Base-by-base conservation (phyloP, 2,797 vertebrate species). In the Silurus aristotelis region DNA sequence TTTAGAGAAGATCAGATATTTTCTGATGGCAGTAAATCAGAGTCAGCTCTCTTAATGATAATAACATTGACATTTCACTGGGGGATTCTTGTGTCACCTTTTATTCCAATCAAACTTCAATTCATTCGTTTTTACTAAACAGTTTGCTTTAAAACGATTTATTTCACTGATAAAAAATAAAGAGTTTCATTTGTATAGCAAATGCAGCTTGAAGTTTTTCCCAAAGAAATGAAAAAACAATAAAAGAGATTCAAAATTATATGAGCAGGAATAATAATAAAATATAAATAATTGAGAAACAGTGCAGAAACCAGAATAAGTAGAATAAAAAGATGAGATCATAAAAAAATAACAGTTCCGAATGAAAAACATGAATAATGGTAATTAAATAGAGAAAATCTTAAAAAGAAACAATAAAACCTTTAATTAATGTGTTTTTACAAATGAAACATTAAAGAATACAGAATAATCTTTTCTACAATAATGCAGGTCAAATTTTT, bases 281-380 rank as follows among this genome's bases (percentile, higher is more conserved):
- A 27, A 80, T 66, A 67, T 67, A 80, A 80, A 80, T 80, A 80
- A 80, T 80, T 79, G 20, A 79, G 20, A 63, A 46, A 66, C 22
- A 48, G 6, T 22, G 20, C 43, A 52, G 61, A 80, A 48, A 17
- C 60, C 25, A 10, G 22, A 80, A 20, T 80, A 67, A 12, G n/a
- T 67, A 15, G 12, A n/a, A 80, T 80, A 80, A 67, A 80, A 27
- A 48, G 5, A 58, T 31, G 2, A 60, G 60, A 22, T 58, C 1
- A 58, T 77, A 67, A 70, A 73, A 58, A 61, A 79, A 46, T 4
- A 12, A 19, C 9, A 8, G 5, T 58, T 31, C 55, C 20, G 56
- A 77, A 60, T 14, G n/a, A 48, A 71, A 38, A 22, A 22, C 20
- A 79, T 15, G 31, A 63, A 61, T 43, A 43, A 22, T 17, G 12